Evolutionary conservation across 2,113 vertebrate species (phyloP).

Genomic region (Sander lucioperca): DNA sequence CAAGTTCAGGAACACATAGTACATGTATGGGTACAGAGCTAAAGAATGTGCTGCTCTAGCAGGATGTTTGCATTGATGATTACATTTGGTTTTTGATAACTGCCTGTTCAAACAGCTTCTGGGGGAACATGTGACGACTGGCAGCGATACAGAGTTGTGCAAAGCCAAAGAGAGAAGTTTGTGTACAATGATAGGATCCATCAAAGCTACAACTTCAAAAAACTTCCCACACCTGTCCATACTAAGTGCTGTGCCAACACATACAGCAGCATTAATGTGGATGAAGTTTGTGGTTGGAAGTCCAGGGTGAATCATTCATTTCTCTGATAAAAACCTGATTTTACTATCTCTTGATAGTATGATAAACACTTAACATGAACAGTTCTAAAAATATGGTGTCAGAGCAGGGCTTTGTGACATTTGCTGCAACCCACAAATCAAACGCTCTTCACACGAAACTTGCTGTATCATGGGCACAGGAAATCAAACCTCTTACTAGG

Average conservation of each 20-base stretch:
- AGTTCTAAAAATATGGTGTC: conserved; percentile 12
- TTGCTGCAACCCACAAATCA: conserved; percentile 1
- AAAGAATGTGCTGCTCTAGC: conserved; percentile 17
- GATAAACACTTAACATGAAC: not conserved
- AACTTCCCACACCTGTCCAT: conserved; percentile 46
- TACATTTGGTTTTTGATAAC: conserved; percentile 39
- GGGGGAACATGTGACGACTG: conserved; percentile 27
- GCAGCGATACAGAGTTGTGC: not conserved
- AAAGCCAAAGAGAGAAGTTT: conserved; percentile 11
- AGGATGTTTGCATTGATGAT: conserved; percentile 45
- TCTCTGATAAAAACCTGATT: conserved; percentile 21
- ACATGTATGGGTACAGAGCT: not conserved
- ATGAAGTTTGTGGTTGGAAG: conserved; percentile 10
- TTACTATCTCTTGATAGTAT: not conserved
- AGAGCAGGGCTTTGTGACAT: conserved; percentile 14
- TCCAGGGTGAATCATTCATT: conserved; percentile 33
- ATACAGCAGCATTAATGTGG: conserved; percentile 9
- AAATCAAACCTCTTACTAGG: conserved; percentile 22
- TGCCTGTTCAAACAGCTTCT: conserved; percentile 33
- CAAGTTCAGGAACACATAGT: not conserved
- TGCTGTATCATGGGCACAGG: not conserved
- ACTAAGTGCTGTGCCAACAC: conserved; percentile 19
- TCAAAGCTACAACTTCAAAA: conserved; percentile 46
- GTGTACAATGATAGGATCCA: conserved; percentile 7
- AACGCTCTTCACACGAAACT: conserved; percentile 16